A percentile compares a stretch with the other conserved stretches of the same genome.
Conservation (phyloP, 2,888 invertebrate genomes). For the Leptopilina myrica region DNA sequence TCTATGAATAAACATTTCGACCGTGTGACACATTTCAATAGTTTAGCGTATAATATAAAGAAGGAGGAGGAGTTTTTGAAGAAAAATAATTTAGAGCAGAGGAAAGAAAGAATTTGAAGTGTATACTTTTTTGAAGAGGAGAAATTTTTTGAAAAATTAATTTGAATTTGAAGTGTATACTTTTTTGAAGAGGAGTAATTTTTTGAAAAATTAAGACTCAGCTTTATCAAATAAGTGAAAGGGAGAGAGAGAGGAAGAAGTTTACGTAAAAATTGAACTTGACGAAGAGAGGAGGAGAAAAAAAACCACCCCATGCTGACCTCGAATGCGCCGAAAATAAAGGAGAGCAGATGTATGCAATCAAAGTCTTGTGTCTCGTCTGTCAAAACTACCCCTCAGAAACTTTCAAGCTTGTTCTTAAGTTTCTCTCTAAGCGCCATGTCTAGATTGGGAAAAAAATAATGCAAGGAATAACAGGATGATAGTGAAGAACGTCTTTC, state of each 20-base stretch:
- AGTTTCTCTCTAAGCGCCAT: conserved; percentile 53
- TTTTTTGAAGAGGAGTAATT: no score
- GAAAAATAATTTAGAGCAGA: no score
- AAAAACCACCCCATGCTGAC: conserved; percentile 49
- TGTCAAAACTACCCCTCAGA: conserved; percentile 61
- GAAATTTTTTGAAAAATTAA: no score
- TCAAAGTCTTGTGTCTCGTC: conserved; percentile 64
- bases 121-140: no score
- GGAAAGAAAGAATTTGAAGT: no score
- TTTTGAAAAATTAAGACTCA: no score
- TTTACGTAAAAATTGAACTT: conserved; percentile 1
- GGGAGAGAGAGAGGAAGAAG: neutral
- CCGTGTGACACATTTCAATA: no score
- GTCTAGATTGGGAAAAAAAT: conserved; percentile 59
- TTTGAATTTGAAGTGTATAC: no score
- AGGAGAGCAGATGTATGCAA: conserved; percentile 68
- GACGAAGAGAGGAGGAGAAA: neutral
- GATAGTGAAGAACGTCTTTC: conserved; percentile 38
- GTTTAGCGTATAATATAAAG: no score
- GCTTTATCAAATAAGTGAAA: no score
- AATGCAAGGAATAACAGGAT: conserved; percentile 58
- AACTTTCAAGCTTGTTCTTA: neutral
- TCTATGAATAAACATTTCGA: no score
- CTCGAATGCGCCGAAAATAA: conserved; percentile 51
- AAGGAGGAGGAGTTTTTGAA: no score